Conservation (phyloP, 1,140 invertebrate genomes). For the Danaus plexippus region DNA sequence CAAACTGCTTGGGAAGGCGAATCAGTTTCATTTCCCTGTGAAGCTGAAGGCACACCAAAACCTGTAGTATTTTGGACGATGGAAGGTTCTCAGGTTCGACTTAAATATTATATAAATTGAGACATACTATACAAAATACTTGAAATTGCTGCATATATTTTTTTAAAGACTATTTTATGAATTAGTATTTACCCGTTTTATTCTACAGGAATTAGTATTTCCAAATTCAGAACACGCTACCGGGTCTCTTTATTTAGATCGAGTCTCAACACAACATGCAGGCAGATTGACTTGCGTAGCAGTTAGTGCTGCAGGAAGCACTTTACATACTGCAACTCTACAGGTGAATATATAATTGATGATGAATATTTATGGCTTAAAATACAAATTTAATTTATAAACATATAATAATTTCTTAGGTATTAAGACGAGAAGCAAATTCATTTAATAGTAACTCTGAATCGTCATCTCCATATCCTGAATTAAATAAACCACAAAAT, state of each 20-base stretch:
- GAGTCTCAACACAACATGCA: conserved; percentile 50
- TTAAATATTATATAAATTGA: neutral
- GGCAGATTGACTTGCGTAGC: conserved; percentile 60
- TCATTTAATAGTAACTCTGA: conserved; percentile 55
- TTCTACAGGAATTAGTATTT: conserved; percentile 55
- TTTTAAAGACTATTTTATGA: neutral
- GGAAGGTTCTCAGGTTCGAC: conserved; percentile 74
- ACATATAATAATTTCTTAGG: conserved; percentile 26
- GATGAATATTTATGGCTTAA: neutral
- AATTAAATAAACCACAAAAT: conserved; percentile 70
- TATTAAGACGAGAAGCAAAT: conserved; percentile 62
- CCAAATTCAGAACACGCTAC: conserved; percentile 49
- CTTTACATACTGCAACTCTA: conserved; percentile 57
- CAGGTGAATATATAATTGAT: conserved; percentile 31
- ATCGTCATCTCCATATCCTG: conserved; percentile 52
- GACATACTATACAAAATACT: neutral
- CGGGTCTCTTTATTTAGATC: conserved; percentile 54
- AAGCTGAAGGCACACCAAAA: conserved; percentile 90
- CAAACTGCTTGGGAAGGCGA: conserved; percentile 85
- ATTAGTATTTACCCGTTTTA: neutral
- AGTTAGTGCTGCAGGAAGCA: conserved; percentile 59
- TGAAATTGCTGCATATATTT: neutral
- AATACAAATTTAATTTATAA: neutral
- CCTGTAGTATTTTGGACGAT: conserved; percentile 92
- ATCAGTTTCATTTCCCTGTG: conserved; percentile 89